A percentile compares a stretch with the other conserved stretches of the same genome.
phyloP scores from a whole-genome alignment of 2,113 vertebrate genomes.

The Columba livia region DNA sequence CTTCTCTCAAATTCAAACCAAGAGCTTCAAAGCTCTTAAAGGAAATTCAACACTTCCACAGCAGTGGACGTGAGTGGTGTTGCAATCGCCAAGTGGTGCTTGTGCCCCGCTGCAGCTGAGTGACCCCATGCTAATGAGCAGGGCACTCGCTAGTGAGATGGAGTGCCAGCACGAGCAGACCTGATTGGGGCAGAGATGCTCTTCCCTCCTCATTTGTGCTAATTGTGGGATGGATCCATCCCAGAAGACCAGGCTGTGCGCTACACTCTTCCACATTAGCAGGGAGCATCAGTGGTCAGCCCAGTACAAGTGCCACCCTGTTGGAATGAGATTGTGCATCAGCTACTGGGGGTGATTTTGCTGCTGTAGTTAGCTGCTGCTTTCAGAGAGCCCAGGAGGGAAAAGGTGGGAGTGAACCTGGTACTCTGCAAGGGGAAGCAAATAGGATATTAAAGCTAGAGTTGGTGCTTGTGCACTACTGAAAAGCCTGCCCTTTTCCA shows the following conservation, averaged over 20 bases:
- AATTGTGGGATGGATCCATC: neutral
- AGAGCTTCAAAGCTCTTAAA: conserved; percentile 29
- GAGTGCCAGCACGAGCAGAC: neutral
- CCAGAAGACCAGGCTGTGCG: neutral
- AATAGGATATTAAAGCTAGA: neutral
- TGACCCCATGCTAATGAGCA: conserved; percentile 38
- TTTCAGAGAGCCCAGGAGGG: neutral
- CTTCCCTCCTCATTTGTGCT: neutral
- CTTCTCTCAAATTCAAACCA: neutral
- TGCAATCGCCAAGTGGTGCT: neutral
- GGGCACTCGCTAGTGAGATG: rapidly evolving
- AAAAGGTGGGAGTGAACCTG: neutral
- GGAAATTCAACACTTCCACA: conserved; percentile 40
- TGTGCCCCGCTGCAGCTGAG: neutral
- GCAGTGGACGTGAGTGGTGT: conserved; percentile 44
- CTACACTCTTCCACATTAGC: too few species aligned
- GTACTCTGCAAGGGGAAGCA: neutral
- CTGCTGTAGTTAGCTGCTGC: neutral
- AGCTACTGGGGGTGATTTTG: neutral
- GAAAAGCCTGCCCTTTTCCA: neutral
- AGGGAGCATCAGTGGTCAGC: neutral
- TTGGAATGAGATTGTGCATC: neutral
- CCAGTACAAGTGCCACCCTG: rapidly evolving
- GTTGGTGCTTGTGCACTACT: neutral
- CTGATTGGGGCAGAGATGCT: rapidly evolving